Base-by-base conservation (phyloP, 2,888 invertebrate genomes). In the Morpho achilles region DNA sequence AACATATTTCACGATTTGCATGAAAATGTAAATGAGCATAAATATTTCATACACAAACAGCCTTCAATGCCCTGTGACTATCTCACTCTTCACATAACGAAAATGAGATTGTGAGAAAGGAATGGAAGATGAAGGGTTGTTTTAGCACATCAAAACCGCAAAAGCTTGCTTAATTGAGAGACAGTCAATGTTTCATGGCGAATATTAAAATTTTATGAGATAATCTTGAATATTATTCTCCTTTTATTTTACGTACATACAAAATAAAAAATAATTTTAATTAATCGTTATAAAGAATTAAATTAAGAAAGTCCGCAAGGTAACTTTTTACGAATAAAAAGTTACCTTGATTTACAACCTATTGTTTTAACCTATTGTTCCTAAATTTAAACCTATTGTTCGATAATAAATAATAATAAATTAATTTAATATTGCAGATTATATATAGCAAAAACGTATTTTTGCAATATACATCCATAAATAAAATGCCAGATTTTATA, bases 121-220 rank as follows among this genome's bases (percentile, higher is more conserved):
- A 23, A 48, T 43, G 16, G 39, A 22, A 39, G 39, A 57, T 53
- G 46, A 53, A 52, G 43, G 52, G 52, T 48, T 50, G n/a, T 49
- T 39, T 32, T 4, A 10, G 7, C 23, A 4, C 2, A 45, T 43
- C 22, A 23, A 58, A 58, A 45, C 53, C 46, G 44, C 58, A 47
- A 49, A 49, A 56, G 43, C 52, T 39, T 46, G 10, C 49, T 53
- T 51, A 58, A 58, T 55, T 57, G 60, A 60, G 53, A 56, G 61
- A 49, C 49, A 61, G 54, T 61, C 44, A 55, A 61, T 42, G 49
- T 54, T 61, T 58, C 54, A 58, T 42, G 45, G 40, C 51, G 42
- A 32, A 50, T 59, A 56, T 61, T 56, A 53, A 59, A 59, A 58
- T 58, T 61, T 56, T 56, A 61, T 43, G 53, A 45, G 43, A 44